Conservation (phyloP, 2,888 invertebrate genomes). For the Andrena bicolor region DNA sequence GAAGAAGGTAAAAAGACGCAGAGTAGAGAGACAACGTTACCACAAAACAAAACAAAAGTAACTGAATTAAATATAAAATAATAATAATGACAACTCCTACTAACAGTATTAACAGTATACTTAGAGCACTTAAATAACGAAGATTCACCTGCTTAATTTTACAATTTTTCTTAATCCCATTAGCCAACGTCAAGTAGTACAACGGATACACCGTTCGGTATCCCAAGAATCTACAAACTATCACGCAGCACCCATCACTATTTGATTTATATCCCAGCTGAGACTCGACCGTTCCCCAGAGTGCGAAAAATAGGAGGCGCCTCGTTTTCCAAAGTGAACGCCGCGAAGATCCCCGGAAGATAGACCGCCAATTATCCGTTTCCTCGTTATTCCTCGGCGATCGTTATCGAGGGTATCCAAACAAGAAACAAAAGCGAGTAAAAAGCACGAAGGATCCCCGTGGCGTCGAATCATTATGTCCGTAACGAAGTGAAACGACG, state of each 20-base stretch:
- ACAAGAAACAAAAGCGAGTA: slow-evolving; percentile 26
- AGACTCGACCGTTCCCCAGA: not conserved
- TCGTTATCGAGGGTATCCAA: slow-evolving; percentile 57
- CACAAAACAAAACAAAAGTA: too few species aligned
- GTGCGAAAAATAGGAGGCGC: slow-evolving; percentile 55
- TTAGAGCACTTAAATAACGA: too few species aligned
- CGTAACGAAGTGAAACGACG: slow-evolving; percentile 66
- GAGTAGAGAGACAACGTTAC: too few species aligned
- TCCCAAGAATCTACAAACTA: not conserved
- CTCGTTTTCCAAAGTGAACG: slow-evolving; percentile 25
- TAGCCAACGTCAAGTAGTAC: too few species aligned
- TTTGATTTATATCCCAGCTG: not conserved
- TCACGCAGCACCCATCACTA: not conserved
- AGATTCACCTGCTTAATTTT: too few species aligned
- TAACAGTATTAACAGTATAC: too few species aligned
- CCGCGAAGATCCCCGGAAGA: slow-evolving; percentile 49
- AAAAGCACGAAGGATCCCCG: slow-evolving; percentile 56
- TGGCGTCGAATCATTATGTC: slow-evolving; percentile 56
- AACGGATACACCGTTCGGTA: too few species aligned
- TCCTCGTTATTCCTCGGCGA: slow-evolving; percentile 63
- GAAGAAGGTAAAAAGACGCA: too few species aligned
- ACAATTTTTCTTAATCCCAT: too few species aligned
- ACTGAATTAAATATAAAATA: too few species aligned
- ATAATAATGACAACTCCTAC: too few species aligned
- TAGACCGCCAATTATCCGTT: slow-evolving; percentile 64